Base-by-base conservation (phyloP, 2,797 vertebrate genomes). In the Remorina albescens region DNA sequence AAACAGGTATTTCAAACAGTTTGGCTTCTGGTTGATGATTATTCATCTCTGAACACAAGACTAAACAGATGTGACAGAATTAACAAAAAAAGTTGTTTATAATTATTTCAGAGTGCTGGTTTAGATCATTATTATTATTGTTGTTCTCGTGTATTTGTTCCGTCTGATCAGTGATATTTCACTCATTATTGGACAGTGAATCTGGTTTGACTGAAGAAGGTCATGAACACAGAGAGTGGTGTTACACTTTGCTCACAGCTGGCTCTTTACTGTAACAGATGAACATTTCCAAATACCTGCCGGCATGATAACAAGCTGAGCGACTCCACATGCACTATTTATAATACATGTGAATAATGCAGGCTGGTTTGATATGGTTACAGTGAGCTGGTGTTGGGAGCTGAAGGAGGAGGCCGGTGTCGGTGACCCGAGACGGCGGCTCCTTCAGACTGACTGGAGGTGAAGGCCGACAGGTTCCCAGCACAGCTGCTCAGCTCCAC, bases 381-480 rank as follows among this genome's bases (percentile, higher is more conserved):
- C 25, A 37, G 19, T 8, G 53, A 58, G 42, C 56, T 71, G 15
- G 25, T 60, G 49, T 72, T 68, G 55, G 42, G 50, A 76, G n/a
- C 18, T 51, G 46, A 44, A 56, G 30, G 30, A 72, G 23, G n/a
- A 57, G 67, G 36, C 16, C 44, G 7, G 37, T 47, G 37, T 68
- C 2, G 36, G 63, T 51, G 62, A 75, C 78, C 68, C 62, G 71
- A 44, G 64, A 53, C n/a, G 3, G 57, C 18, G 3, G 18, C 47
- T 76, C 67, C 78, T 58, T 67, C 76, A 53, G 49, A 39, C 72
- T 67, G 68, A 13, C 63, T 81, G 74, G 66, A 87, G 83, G 85
- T 84, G 70, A 71, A 78, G 68, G 67, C 80, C 54, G 71, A 67
- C 71, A 78, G 72, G 80, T 83, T 96, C 92, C 94, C 92, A 74